Evolutionary conservation across 2,888 invertebrate genomes (phyloP).

Genomic region (Hoplodrina blanda): DNA sequence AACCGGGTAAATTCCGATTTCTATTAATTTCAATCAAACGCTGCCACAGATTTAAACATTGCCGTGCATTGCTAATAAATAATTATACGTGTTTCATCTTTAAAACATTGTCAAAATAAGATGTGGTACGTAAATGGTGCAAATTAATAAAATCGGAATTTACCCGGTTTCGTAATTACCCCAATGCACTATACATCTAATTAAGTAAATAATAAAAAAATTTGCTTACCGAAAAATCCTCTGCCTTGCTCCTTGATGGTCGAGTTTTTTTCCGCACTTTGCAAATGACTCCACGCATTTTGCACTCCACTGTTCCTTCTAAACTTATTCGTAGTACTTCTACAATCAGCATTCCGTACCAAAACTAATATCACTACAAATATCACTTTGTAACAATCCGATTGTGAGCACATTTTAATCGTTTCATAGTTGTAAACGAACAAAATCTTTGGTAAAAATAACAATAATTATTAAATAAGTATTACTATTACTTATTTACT

Average conservation of each 20-base stretch:
- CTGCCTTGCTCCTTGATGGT: conserved; percentile 54
- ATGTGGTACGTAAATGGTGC: too few relatives aligned
- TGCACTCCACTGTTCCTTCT: conserved; percentile 69
- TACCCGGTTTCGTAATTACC: too few relatives aligned
- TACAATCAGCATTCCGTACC: conserved; percentile 68
- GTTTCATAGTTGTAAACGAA: conserved; percentile 79
- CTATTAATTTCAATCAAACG: too few relatives aligned
- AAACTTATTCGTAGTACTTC: conserved; percentile 66
- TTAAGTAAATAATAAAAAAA: not conserved
- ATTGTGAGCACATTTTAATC: conserved; percentile 81
- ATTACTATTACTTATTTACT: conserved; percentile 26
- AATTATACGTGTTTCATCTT: too few relatives aligned
- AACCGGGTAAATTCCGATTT: too few relatives aligned
- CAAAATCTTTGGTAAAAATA: conserved; percentile 70
- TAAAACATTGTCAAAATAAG: too few relatives aligned
- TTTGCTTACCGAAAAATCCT: conserved; percentile 63
- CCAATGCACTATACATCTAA: too few relatives aligned
- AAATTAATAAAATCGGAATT: too few relatives aligned
- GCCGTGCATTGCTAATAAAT: too few relatives aligned
- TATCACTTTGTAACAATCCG: conserved; percentile 72
- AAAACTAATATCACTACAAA: conserved; percentile 72
- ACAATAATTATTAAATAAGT: conserved; percentile 15
- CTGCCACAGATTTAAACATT: too few relatives aligned
- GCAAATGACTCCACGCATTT: conserved; percentile 48
- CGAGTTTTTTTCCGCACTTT: conserved; percentile 47